Percentiles rank a stretch among this genome's conserved stretches.
These are phyloP conservation scores for Catamblyrhynchus diadema DNA, from an alignment of 2,797 vertebrate genomes.

Conservation along the genomic window DNA sequence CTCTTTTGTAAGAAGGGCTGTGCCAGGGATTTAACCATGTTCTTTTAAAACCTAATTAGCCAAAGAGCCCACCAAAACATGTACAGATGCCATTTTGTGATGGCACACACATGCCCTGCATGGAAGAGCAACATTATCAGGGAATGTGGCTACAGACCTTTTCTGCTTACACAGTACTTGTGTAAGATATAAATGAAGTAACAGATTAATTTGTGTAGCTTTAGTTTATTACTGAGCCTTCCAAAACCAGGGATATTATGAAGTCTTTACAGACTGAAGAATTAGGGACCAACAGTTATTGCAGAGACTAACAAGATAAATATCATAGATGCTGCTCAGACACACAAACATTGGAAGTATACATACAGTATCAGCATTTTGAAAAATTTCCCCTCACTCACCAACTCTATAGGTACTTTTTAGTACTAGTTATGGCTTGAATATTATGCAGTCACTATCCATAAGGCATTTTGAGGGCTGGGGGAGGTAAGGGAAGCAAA, in stretches of 20 bases:
- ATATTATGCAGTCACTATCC: not conserved
- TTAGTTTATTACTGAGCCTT: not conserved
- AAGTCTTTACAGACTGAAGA: not conserved
- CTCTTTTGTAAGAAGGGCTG: not conserved
- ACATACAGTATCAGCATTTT: not conserved
- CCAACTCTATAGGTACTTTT: not conserved
- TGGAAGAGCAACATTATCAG: not conserved
- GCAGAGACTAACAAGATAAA: not conserved
- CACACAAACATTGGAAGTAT: accelerated
- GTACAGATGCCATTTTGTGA: not conserved
- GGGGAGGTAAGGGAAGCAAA: not conserved
- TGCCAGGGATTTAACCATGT: not conserved
- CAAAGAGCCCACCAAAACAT: not conserved
- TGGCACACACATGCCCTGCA: not conserved
- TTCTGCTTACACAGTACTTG: not conserved
- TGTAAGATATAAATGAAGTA: not conserved
- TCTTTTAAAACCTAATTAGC: not conserved
- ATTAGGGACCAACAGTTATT: not conserved
- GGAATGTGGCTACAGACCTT: not conserved
- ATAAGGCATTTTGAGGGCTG: not conserved
- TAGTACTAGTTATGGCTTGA: not conserved
- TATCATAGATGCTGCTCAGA: not conserved
- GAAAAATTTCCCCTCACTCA: not conserved
- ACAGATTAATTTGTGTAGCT: not conserved
- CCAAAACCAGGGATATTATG: not conserved